Base-by-base conservation (phyloP, 2,113 vertebrate species). In the Mola mola region DNA sequence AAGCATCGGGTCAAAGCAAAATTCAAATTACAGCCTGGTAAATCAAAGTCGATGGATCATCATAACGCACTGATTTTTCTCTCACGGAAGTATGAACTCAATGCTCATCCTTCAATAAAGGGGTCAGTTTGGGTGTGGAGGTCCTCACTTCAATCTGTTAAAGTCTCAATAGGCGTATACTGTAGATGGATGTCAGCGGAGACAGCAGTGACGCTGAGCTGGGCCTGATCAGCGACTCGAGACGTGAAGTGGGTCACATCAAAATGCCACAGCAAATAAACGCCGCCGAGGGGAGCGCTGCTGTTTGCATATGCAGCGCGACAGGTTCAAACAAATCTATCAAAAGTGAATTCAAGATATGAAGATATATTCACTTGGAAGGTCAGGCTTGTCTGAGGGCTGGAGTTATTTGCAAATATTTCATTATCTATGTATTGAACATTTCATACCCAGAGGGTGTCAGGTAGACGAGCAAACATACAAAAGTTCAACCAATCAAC, bases 281-380 rank as follows among this genome's bases (percentile, higher is more conserved):
- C 4, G 31, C 70, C 17, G 48, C n/a, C 19, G 2, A 26, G 13
- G 16, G 46, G 29, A 62, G 46, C 0, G 5, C 28, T 9, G 29
- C 4, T 51, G 43, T 57, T 75, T 59, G 68, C n/a, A 16, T 57
- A 41, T 72, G 56, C 49, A n/a, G 53, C 1, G 15, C 25, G 41
- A 41, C 21, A 36, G 69, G 52, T 59, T 59, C 47, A 72, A 55
- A 69, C 31, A 48, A 70, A 79, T 83, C 63, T 15, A 68, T 71
- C 40, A 36, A 13, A 63, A 31, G 6, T 13, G 47, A 34, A 31
- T 66, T 57, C 60, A 59, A 3, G 13, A 75, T 57, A 55, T 46
- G 63, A 56, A 57, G 64, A 78, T 65, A 43, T 36, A 75, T 73
- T 80, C 46, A 51, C 64, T 57, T 65, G 22, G 76, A 81, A 83